A percentile compares a stretch with the other conserved stretches of the same genome.
Conservation (phyloP, 2,113 vertebrate genomes). For the Mobula birostris region DNA sequence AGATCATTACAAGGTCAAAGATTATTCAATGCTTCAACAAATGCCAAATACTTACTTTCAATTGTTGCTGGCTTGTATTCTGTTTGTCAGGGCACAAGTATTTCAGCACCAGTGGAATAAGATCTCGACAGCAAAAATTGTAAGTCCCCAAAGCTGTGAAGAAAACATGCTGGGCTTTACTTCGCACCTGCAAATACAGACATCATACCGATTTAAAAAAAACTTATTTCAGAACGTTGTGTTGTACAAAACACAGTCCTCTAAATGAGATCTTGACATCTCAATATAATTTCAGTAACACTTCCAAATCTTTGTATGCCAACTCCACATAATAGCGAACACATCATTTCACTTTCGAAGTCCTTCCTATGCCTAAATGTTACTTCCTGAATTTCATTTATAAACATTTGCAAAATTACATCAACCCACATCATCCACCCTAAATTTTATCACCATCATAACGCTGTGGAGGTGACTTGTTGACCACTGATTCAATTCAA, state of each 20-base stretch:
- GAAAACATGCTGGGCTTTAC: conserved; percentile 84
- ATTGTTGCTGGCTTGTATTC: conserved; percentile 82
- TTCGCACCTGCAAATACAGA: conserved; percentile 71
- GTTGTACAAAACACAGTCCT: not conserved
- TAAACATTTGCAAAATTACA: too few relatives aligned
- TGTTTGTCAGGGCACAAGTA: conserved; percentile 72
- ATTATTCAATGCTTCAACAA: not conserved
- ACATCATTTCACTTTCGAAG: too few relatives aligned
- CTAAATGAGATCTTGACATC: too few relatives aligned
- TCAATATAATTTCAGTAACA: too few relatives aligned
- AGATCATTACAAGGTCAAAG: not conserved
- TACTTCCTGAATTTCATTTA: too few relatives aligned
- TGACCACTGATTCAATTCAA: too few relatives aligned
- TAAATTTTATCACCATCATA: too few relatives aligned
- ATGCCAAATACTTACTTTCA: conserved; percentile 69
- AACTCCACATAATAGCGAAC: too few relatives aligned
- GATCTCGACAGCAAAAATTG: conserved; percentile 91
- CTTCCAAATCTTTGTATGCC: too few relatives aligned
- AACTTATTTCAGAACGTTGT: not conserved
- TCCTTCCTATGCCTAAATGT: too few relatives aligned
- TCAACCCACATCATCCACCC: too few relatives aligned
- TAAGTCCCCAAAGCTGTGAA: conserved; percentile 88
- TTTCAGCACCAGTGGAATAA: conserved; percentile 83
- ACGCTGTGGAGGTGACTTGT: too few relatives aligned
- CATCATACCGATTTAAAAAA: not conserved